A percentile compares a stretch with the other conserved stretches of the same genome.
Evolutionary conservation across 2,888 invertebrate genomes (phyloP).

Genomic region (Stegophylla sp.): DNA sequence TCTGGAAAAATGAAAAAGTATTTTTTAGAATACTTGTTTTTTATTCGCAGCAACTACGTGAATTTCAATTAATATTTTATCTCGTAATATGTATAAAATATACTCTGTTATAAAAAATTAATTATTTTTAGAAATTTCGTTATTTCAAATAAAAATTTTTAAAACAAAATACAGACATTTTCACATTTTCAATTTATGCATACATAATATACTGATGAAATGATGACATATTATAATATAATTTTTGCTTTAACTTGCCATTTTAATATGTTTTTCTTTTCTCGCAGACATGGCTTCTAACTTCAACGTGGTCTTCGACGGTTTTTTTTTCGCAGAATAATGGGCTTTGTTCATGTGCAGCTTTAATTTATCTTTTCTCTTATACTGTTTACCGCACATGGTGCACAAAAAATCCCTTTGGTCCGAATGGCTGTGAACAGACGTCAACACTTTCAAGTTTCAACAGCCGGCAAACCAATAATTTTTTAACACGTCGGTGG

Average conservation of each 20-base stretch:
- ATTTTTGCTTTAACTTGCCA: constrained; percentile 16
- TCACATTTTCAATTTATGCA: no score
- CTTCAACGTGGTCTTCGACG: constrained; percentile 63
- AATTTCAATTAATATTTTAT: no score
- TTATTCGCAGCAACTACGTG: no score
- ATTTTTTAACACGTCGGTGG: no score
- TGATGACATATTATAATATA: neutral
- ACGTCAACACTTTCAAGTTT: neutral
- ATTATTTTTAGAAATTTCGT: no score
- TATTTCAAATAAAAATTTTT: no score
- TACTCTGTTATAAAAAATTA: no score
- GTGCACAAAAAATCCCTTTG: constrained; percentile 77
- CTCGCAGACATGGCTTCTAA: constrained; percentile 57
- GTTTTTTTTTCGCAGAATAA: constrained; percentile 66
- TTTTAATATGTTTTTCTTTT: constrained; percentile 61
- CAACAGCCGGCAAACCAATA: no score
- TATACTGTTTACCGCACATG: constrained; percentile 79
- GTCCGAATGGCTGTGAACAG: constrained; percentile 68
- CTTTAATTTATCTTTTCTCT: constrained; percentile 77
- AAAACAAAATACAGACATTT: no score
- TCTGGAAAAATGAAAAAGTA: constrained; percentile 24
- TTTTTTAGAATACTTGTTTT: no score
- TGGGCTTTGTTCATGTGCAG: constrained; percentile 77
- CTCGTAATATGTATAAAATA: no score
- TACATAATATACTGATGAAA: no score